phyloP scores from a whole-genome alignment of 2,888 invertebrate species.

The Hirtodrosophila cameraria region DNA sequence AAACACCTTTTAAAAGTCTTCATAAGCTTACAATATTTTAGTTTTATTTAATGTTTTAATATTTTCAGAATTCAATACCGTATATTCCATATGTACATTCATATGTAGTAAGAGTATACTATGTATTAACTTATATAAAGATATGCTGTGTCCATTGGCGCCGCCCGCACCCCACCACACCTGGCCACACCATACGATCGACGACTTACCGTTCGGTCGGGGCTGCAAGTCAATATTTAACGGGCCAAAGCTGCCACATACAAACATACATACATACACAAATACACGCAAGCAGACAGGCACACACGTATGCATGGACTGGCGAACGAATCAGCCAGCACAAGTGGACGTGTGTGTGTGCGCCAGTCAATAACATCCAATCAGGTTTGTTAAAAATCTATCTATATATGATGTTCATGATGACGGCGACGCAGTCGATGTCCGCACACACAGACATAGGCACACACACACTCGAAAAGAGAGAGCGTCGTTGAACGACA shows the following conservation, averaged over 20 bases:
- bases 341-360: conserved; percentile 53
- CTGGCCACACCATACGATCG: conserved; percentile 30
- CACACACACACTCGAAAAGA: conserved; percentile 14
- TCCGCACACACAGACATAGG: conserved; percentile 65
- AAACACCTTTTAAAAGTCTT: too few relatives aligned
- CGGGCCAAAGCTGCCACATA: conserved; percentile 41
- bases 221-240: conserved; percentile 51
- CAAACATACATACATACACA: conserved; percentile 2
- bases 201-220: conserved; percentile 46
- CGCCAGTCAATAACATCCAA: conserved; percentile 84
- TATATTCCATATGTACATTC: not conserved
- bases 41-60: too few relatives aligned
- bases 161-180: conserved; percentile 16
- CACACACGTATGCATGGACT: conserved; percentile 32
- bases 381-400: conserved; percentile 85
- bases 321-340: conserved; percentile 71
- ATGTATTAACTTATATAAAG: conserved; percentile 15
- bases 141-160: conserved; percentile 46
- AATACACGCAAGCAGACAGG: not conserved
- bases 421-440: conserved; percentile 80
- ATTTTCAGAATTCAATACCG: too few relatives aligned
- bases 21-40: too few relatives aligned
- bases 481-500: conserved; percentile 27
- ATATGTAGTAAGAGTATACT: conserved; percentile 5
- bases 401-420: conserved; percentile 81